Evolutionary conservation across 2,113 vertebrate genomes (phyloP), one percentile per base, ranked within the genome.

Genomic region (Lepus europaeus): DNA sequence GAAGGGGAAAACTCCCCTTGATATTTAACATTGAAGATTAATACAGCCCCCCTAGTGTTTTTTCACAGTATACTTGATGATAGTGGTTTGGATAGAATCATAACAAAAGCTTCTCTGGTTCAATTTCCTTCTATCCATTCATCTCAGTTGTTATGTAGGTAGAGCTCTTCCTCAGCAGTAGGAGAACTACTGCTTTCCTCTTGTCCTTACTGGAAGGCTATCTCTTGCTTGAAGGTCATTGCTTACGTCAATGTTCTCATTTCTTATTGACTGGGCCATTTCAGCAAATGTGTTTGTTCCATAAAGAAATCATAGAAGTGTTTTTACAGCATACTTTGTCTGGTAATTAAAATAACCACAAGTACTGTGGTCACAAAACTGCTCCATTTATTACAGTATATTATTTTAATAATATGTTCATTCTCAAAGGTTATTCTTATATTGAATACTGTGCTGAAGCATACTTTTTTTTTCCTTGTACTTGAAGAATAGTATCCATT

Each of bases 341-440:
- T 79, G 56, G n/a, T 76, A 96, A 96, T 94, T 96, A 96, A 96
- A 94, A 85, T 89, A 91, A 77, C 53, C 53, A 22, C 70, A 94
- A 59, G 11, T 39, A 31, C 72, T 91, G 16, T 81, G 51, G 83
- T 83, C 80, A 91, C 83, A 89, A 83, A 95, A 3, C 49, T 83
- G 64, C 72, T 86, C 53, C 66, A 61, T 77, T 89, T 96, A 77
- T 89, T 94, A 74, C 56, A 76, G 53, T 77, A 36, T 79, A 64
- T 13, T 83, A 72, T 79, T 96, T 95, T 72, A 86, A 79, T 82
- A 96, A 61, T 33, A 89, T 73, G 89, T 93, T 23, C 80, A 1
- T 89, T 86, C 36, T 92, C 74, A 93, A 73, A 87, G 29, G 6
- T 91, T 93, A 89, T 93, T 89, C 1, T 17, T 94, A n/a, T 39